Evolutionary conservation across 1,140 invertebrate genomes (phyloP).

Genomic region (Heliconius himera): DNA sequence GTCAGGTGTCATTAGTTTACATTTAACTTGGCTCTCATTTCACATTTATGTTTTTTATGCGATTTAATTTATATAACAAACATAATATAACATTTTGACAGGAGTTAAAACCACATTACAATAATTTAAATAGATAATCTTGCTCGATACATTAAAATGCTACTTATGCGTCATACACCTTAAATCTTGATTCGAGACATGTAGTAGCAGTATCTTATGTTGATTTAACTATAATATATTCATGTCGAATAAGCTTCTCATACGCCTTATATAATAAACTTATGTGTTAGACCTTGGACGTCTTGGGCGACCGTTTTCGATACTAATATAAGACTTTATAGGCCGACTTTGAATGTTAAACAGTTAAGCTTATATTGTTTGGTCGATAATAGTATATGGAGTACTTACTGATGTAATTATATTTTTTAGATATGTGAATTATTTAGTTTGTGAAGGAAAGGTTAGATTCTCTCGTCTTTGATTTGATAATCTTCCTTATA

Average conservation of each 20-base stretch:
- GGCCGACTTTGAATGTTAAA: slow-evolving; percentile 6
- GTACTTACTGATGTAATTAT: too few relatives aligned
- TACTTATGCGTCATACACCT: neutral
- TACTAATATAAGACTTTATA: slow-evolving; percentile 1
- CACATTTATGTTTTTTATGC: too few relatives aligned
- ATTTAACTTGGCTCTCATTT: too few relatives aligned
- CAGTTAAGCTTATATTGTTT: neutral
- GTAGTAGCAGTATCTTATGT: neutral
- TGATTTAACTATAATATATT: slow-evolving; percentile 10
- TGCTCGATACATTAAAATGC: neutral
- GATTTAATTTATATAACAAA: neutral
- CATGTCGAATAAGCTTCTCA: slow-evolving; percentile 8
- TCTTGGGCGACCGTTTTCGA: neutral
- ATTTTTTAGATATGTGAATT: too few relatives aligned
- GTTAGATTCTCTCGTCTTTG: too few relatives aligned
- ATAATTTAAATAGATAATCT: neutral
- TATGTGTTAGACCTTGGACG: slow-evolving; percentile 11
- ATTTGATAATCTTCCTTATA: too few relatives aligned
- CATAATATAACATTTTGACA: neutral
- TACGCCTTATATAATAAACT: slow-evolving; percentile 7
- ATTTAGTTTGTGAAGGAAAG: too few relatives aligned
- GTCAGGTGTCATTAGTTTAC: too few relatives aligned
- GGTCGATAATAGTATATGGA: too few relatives aligned
- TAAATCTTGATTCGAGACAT: neutral
- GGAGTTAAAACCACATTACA: neutral